phyloP scores from a whole-genome alignment of 2,797 vertebrate species.

The Sebastes nivosus region DNA sequence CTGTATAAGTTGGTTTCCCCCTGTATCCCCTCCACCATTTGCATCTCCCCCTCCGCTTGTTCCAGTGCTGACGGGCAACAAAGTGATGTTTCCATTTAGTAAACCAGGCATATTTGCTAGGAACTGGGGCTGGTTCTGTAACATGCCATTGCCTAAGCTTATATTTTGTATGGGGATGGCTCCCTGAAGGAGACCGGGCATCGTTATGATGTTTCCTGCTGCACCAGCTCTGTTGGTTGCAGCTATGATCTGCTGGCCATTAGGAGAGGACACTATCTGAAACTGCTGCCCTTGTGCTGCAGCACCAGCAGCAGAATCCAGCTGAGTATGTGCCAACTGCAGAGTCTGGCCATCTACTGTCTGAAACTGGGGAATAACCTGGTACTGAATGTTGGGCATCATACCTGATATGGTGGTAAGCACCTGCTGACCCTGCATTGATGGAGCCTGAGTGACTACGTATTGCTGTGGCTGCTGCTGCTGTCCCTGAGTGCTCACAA shows the following conservation, averaged over 20 bases:
- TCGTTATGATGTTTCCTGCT: constrained; percentile 81
- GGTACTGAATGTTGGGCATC: constrained; percentile 96
- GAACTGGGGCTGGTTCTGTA: constrained; percentile 93
- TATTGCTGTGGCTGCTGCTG: constrained; percentile 85
- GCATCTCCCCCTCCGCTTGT: constrained; percentile 60
- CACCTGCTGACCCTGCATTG: constrained; percentile 91
- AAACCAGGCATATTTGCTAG: constrained; percentile 94
- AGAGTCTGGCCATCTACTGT: constrained; percentile 94
- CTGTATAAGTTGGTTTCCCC: constrained; percentile 68
- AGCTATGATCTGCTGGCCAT: constrained; percentile 87
- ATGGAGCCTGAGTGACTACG: constrained; percentile 88
- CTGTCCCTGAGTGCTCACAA: constrained; percentile 78
- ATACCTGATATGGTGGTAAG: constrained; percentile 90
- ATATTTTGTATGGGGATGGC: constrained; percentile 94
- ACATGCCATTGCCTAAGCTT: constrained; percentile 86
- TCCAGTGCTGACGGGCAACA: constrained; percentile 88
- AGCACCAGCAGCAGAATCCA: constrained; percentile 68
- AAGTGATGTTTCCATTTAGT: constrained; percentile 94
- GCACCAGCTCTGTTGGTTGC: constrained; percentile 82
- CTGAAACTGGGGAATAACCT: constrained; percentile 97
- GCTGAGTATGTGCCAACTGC: constrained; percentile 88
- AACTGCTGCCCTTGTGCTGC: constrained; percentile 78
- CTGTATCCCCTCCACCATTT: constrained; percentile 55
- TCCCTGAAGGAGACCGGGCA: constrained; percentile 90
- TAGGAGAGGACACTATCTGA: constrained; percentile 86